phyloP scores from a whole-genome alignment of 2,888 invertebrate genomes.

The Drosophila anomalata region DNA sequence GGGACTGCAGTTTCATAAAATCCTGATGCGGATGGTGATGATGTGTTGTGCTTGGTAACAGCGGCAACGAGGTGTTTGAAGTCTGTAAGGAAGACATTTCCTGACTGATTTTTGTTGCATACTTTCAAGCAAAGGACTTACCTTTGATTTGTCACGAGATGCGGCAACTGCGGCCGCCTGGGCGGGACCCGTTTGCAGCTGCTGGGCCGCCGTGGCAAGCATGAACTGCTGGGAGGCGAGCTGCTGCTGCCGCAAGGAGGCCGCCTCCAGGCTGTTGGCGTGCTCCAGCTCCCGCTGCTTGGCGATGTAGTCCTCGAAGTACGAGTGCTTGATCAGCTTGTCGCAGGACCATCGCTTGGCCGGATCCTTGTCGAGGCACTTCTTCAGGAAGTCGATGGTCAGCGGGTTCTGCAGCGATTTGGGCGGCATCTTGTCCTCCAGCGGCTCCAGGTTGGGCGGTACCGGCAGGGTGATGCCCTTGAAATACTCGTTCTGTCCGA shows the following conservation, averaged over 20 bases:
- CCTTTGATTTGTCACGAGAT: slow-evolving; percentile 87
- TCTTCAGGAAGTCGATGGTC: slow-evolving; percentile 94
- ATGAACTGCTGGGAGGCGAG: slow-evolving; percentile 77
- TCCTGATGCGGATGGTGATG: slow-evolving; percentile 78
- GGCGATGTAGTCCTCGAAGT: slow-evolving; percentile 95
- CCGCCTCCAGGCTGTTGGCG: slow-evolving; percentile 81
- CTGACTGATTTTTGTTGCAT: background rate
- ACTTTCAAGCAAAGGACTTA: slow-evolving; percentile 62
- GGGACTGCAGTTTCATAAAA: slow-evolving; percentile 80
- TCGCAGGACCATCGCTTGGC: slow-evolving; percentile 95
- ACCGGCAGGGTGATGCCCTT: slow-evolving; percentile 96
- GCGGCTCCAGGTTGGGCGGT: slow-evolving; percentile 92
- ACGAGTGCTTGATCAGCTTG: slow-evolving; percentile 93
- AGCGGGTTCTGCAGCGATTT: slow-evolving; percentile 87
- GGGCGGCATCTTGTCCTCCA: slow-evolving; percentile 94
- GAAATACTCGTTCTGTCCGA: slow-evolving; percentile 96
- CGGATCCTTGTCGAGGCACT: slow-evolving; percentile 98
- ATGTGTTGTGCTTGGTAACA: slow-evolving; percentile 82
- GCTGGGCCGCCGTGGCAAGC: slow-evolving; percentile 67
- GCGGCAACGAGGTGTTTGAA: slow-evolving; percentile 84
- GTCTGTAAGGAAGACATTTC: slow-evolving; percentile 63
- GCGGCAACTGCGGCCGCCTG: slow-evolving; percentile 70
- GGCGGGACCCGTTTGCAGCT: slow-evolving; percentile 72
- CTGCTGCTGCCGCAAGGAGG: slow-evolving; percentile 78
- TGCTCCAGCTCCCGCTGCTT: slow-evolving; percentile 88